Base-by-base conservation (phyloP, 1,140 invertebrate genomes). In the Diorhabda elongata region DNA sequence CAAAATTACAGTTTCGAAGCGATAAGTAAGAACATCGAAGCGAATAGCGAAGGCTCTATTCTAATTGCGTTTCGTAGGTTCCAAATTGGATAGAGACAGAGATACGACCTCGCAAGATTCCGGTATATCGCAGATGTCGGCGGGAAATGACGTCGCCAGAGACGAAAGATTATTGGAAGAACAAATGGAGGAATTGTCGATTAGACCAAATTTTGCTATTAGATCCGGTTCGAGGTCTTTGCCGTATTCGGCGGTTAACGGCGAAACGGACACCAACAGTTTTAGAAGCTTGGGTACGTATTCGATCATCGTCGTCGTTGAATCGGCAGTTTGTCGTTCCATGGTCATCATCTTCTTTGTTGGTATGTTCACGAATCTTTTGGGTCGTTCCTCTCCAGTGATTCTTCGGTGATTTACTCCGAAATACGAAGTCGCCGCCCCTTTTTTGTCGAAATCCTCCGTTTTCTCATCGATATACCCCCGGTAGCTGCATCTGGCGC, bases 91-190 rank as follows among this genome's bases (percentile, higher is more conserved):
- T 74, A 83, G 88, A 75, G 89, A 90, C 75, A 85, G 89, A 77
- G 90, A 93, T 67, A 92, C 91, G 61, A 91, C 92, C 6, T 94
- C 92, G 52, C 93, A 95, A 81, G 93, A 95, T 78, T 93, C 91
- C 59, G 93, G 93, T 52, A 96, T 94, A 71, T 93, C 90, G 76
- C 95, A 93, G 79, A 91, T 92, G 89, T 90, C 88, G 2, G 81
- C 86, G 76, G 77, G 82, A 66, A 79, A 81, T 77, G 82, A 84
- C 69, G 64, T 77, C 6, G 77, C 73, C 66, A 76, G 74, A 67
- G 80, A 80, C 58, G 75, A 80, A 3, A 87, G 87, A 44, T 64
- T 66, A 7, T 52, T 77, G 57, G 76, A 77, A 68, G 76, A 76
- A 59, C 70, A 69, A 73, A 81, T 86, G 71, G 86, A 87, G 71